Conservation (phyloP, 2,113 vertebrate species). For the Peromyscus californicus region DNA sequence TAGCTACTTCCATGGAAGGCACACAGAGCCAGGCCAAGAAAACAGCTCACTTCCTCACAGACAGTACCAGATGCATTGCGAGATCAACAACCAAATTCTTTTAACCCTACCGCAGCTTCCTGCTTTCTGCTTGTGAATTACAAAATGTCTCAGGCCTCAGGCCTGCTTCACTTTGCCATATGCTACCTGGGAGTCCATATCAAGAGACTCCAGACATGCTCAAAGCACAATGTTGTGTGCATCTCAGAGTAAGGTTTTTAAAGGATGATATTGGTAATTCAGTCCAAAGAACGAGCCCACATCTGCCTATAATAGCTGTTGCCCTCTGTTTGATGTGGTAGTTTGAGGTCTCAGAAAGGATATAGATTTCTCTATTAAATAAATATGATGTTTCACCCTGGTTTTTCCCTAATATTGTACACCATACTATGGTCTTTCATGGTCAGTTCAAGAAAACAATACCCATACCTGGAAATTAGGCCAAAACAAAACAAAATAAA, state of each 20-base stretch:
- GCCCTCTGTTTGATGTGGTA: not conserved
- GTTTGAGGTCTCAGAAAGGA: conserved; percentile 18
- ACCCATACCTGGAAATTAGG: conserved; percentile 32
- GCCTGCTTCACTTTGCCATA: not conserved
- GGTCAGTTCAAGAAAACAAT: conserved; percentile 12
- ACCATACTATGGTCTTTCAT: not conserved
- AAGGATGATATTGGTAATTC: conserved; percentile 26
- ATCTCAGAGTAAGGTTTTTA: conserved; percentile 39
- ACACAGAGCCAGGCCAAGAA: conserved; percentile 18
- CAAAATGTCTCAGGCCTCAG: conserved; percentile 68
- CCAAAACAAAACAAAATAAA: conserved; percentile 44
- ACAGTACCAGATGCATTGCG: conserved; percentile 43
- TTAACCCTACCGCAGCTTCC: conserved; percentile 84
- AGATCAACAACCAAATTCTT: conserved; percentile 74
- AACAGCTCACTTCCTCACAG: conserved; percentile 65
- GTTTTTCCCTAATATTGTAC: not conserved
- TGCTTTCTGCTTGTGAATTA: conserved; percentile 83
- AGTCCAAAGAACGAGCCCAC: not conserved
- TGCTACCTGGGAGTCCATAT: not conserved
- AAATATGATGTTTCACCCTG: conserved; percentile 20
- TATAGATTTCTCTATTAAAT: conserved; percentile 39
- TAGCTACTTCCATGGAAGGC: not conserved
- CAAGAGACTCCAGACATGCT: not conserved
- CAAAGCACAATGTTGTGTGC: not conserved
- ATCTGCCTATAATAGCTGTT: not conserved